Evolutionary conservation across 2,797 vertebrate species (phyloP), one percentile per base, ranked within the genome.

Genomic region (Periophthalmus magnuspinnatus): DNA sequence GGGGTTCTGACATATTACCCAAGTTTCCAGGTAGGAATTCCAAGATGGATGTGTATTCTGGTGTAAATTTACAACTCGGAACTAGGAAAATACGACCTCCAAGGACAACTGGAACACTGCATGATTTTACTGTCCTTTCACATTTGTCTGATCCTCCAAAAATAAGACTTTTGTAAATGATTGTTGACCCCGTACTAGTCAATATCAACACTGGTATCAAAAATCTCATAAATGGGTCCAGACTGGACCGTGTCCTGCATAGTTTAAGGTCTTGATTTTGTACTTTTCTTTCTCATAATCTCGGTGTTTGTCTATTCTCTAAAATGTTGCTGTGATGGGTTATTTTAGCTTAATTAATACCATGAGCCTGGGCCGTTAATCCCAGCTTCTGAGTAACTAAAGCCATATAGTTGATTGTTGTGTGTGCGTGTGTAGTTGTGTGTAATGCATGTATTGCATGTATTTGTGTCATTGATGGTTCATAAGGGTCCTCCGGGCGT

Each of bases 271-370:
- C 41, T 45, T 45, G 13, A 45, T 14, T 45, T 45, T 45, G 13
- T 14, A 16, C 13, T 4, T 45, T 14, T 45, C 14, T 3, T 45
- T 83, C 80, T 77, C 70, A 77, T 50, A 71, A 24, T 80, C 11
- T 72, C 74, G 55, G 60, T 65, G 67, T 57, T 76, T 79, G 71
- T 73, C 63, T 74, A 54, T 21, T 11, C 71, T 62, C 50, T 36
- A 76, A 80, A 67, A 57, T 14, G 17, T 76, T 77, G 62, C 63
- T 86, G 84, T 83, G 84, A 82, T 85, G 80, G 79, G 80, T 69
- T 75, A 69, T 85, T 91, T 84, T 79, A 78, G 77, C 68, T 74
- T 69, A 77, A 78, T 84, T 90, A 84, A 88, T 84, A 78, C 84
- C n/a, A 36, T 83, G 68, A 84, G 65, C 80, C 58, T 66, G 65